Percentiles rank a stretch among this genome's conserved stretches.
phyloP scores from a whole-genome alignment of 2,797 vertebrate genomes.

The Triplophysa bombifrons region DNA sequence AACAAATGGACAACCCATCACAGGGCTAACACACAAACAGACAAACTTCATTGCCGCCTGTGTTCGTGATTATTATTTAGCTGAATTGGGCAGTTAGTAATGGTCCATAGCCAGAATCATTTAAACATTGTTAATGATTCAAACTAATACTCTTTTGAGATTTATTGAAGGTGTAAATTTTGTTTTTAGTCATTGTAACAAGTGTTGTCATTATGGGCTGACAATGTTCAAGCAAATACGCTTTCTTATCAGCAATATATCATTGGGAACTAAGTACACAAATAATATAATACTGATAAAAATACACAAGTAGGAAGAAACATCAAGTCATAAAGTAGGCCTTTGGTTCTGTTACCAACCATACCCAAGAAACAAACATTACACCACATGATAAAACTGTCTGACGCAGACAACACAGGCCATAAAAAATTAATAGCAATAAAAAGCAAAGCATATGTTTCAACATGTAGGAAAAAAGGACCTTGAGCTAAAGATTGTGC shows the following conservation, averaged over 20 bases:
- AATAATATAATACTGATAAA: neutral
- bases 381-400: neutral
- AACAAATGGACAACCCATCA: too few relatives aligned
- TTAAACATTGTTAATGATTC: neutral
- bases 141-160: neutral
- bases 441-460: neutral
- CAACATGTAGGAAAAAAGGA: too few relatives aligned
- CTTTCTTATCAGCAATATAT: neutral
- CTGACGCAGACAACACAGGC: neutral
- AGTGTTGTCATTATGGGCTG: neutral
- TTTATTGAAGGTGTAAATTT: neutral
- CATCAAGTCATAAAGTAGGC: neutral
- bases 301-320: neutral
- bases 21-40: too few relatives aligned
- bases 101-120: neutral
- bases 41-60: neutral
- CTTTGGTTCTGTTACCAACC: neutral
- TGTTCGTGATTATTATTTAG: neutral
- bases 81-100: neutral
- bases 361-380: neutral
- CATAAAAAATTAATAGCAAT: conserved; percentile 3
- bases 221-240: too few relatives aligned
- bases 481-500: neutral
- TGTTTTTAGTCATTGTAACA: neutral
- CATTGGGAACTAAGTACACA: neutral